Percentiles rank a stretch among this genome's conserved stretches.
Conservation (phyloP, 1,140 invertebrate genomes). For the Oreohelix idahoensis region DNA sequence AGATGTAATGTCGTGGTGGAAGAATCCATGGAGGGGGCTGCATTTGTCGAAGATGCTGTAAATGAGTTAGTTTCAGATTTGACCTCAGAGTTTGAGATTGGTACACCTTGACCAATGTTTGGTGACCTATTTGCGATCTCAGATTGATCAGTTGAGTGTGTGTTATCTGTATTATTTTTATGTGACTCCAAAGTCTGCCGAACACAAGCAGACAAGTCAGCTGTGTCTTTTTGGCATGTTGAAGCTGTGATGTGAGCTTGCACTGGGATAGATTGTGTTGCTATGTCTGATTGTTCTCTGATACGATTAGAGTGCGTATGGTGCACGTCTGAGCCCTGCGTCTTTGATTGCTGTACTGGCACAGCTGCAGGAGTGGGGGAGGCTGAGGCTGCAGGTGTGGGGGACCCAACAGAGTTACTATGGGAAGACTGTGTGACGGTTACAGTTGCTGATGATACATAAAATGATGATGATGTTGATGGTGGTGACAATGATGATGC, state of each 20-base stretch:
- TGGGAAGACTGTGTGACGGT: neutral
- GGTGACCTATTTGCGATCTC: neutral
- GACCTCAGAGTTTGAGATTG: neutral
- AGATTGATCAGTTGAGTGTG: neutral
- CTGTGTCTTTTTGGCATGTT: too few relatives aligned
- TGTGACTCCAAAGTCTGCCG: neutral
- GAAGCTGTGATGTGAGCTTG: neutral
- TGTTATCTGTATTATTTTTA: neutral
- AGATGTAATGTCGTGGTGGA: too few relatives aligned
- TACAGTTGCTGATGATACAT: neutral
- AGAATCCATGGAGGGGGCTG: neutral
- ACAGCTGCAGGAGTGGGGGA: conserved; percentile 38
- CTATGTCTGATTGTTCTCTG: neutral
- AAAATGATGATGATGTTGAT: neutral
- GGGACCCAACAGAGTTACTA: conserved; percentile 3
- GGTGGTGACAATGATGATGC: neutral
- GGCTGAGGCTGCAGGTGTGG: conserved; percentile 33
- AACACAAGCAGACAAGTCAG: neutral
- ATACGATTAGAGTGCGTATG: neutral
- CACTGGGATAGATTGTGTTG: neutral
- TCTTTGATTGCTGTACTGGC: conserved; percentile 32
- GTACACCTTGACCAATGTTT: neutral
- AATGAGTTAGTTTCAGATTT: neutral
- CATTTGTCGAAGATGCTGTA: neutral
- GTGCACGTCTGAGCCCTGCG: conserved; percentile 9